Conservation (phyloP, 92 coral and sea anemone genomes). For the Ricordea florida region DNA sequence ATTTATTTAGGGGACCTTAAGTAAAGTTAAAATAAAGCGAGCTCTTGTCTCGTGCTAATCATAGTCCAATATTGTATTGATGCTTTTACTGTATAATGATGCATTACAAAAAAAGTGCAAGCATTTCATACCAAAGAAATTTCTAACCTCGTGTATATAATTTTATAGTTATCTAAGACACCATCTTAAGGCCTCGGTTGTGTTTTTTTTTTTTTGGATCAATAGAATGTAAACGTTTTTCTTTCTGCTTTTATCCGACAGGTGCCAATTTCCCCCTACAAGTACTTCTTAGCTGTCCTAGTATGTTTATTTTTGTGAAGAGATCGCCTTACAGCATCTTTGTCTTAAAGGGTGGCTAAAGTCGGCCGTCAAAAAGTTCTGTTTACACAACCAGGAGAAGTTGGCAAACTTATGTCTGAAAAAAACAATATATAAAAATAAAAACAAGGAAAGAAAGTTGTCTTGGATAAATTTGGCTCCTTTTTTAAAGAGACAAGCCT, state of each 20-base stretch:
- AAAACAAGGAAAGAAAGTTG: no score
- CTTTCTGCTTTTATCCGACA: background rate
- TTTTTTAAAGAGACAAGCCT: no score
- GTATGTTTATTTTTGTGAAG: constrained; percentile 29
- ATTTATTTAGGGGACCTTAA: constrained; percentile 15
- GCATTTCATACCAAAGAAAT: background rate
- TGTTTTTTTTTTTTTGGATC: no score
- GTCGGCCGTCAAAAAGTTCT: constrained; percentile 9
- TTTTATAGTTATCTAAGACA: no score
- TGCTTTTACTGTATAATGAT: background rate
- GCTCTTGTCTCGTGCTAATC: no score
- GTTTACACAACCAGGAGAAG: constrained; percentile 14
- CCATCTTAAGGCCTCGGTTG: no score
- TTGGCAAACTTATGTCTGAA: background rate
- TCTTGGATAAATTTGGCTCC: no score
- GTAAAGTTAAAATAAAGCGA: constrained; percentile 4
- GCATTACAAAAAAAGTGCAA: background rate
- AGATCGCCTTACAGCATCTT: constrained; percentile 20
- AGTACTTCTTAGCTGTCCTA: background rate
- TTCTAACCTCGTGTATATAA: no score
- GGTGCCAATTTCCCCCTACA: background rate
- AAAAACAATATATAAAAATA: background rate
- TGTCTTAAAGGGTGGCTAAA: background rate
- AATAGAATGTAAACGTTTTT: no score
- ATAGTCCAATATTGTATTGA: no score